These are phyloP conservation scores for Danaus plexippus DNA, from an alignment of 1,140 invertebrate species.

Conservation along the genomic window DNA sequence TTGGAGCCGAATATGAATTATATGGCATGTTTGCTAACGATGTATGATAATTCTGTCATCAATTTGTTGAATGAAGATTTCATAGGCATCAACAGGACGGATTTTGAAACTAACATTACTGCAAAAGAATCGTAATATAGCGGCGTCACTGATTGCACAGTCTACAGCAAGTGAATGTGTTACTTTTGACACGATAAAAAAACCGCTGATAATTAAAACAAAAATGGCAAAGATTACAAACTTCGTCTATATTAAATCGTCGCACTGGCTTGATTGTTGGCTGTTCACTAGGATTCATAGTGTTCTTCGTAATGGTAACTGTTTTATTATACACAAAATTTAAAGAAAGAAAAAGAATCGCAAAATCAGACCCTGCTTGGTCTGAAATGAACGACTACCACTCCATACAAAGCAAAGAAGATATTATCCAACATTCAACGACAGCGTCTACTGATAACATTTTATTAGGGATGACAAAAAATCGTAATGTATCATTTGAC, in stretches of 20 bases:
- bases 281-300: conserved; percentile 57
- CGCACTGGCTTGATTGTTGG: conserved; percentile 62
- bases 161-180: conserved; percentile 58
- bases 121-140: conserved; percentile 42
- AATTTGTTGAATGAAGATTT: conserved; percentile 33
- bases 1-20: conserved; percentile 49
- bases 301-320: conserved; percentile 65
- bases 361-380: conserved; percentile 63
- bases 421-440: conserved; percentile 57
- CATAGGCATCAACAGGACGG: conserved; percentile 31
- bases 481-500: conserved; percentile 50
- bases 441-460: conserved; percentile 66
- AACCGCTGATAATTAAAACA: conserved; percentile 34
- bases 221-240: conserved; percentile 44
- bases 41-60: conserved; percentile 41
- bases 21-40: conserved; percentile 50
- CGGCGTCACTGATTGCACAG: conserved; percentile 44
- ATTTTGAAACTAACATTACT: conserved; percentile 35
- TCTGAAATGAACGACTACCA: conserved; percentile 65
- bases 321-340: conserved; percentile 64
- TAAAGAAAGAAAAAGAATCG: conserved; percentile 63
- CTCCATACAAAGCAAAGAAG: conserved; percentile 65
- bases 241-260: conserved; percentile 53
- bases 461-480: conserved; percentile 60
- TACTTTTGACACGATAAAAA: conserved; percentile 53